phyloP scores from a whole-genome alignment of 2,797 vertebrate genomes.

The Dromococcyx pavoninus region DNA sequence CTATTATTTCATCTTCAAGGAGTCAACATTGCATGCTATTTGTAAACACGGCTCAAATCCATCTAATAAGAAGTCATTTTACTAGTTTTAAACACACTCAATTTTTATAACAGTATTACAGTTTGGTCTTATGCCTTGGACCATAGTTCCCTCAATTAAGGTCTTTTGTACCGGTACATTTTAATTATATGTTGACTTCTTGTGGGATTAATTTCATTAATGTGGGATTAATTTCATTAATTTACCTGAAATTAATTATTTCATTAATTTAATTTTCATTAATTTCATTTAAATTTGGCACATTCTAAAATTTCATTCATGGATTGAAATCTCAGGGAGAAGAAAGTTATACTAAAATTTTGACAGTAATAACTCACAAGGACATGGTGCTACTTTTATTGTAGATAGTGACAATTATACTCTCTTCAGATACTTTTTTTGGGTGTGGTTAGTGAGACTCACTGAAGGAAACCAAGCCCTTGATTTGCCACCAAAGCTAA shows the following conservation, averaged over 20 bases:
- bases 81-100: neutral
- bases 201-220: neutral
- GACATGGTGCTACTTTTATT: neutral
- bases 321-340: neutral
- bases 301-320: neutral
- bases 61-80: neutral
- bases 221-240: neutral
- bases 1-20: neutral
- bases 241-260: no score
- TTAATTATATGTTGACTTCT: neutral
- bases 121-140: neutral
- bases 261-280: no score
- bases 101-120: neutral
- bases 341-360: neutral
- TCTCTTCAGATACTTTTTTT: neutral
- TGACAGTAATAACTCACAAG: neutral
- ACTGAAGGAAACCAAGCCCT: neutral
- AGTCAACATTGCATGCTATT: neutral
- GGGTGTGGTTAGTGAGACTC: neutral
- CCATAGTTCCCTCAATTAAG: neutral
- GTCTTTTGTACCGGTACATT: neutral
- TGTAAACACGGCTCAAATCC: neutral
- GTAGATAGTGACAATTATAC: neutral
- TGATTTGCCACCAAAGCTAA: neutral
- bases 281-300: neutral